Conservation (phyloP, 2,888 invertebrate species). For the Acleris literana region DNA sequence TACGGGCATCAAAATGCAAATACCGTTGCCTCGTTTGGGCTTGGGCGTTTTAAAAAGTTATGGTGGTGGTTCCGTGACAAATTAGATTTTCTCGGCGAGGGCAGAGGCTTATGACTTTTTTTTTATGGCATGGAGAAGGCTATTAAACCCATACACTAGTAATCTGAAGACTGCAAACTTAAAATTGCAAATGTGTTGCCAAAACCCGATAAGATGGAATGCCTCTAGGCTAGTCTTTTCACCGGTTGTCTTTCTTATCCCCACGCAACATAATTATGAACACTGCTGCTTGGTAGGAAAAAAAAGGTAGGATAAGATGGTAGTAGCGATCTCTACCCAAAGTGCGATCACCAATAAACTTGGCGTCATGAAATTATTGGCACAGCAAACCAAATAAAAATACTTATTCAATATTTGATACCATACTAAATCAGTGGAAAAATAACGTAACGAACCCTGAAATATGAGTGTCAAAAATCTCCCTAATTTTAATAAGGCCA, state of each 20-base stretch:
- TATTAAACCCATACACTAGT: too few species aligned
- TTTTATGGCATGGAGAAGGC: not conserved
- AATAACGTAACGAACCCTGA: not conserved
- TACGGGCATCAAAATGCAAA: conserved; percentile 35
- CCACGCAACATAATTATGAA: too few species aligned
- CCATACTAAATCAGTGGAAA: not conserved
- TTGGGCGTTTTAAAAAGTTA: conserved; percentile 7
- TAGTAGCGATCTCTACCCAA: too few species aligned
- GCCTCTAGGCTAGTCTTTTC: too few species aligned
- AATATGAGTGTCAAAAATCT: conserved; percentile 32
- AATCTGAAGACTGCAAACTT: too few species aligned
- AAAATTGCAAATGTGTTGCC: too few species aligned
- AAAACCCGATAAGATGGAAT: too few species aligned
- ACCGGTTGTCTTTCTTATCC: too few species aligned
- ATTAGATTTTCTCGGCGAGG: conserved; percentile 5
- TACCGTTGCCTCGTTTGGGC: conserved; percentile 16
- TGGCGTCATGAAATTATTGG: too few species aligned
- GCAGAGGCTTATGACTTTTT: conserved; percentile 1
- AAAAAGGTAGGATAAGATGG: too few species aligned
- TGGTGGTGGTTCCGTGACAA: conserved; percentile 19
- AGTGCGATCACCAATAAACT: too few species aligned
- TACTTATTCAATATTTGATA: not conserved
- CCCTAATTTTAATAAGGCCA: conserved; percentile 32
- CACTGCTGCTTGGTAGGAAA: too few species aligned
- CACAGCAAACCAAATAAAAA: not conserved